Percentiles rank a stretch among this genome's conserved stretches.
Conservation (phyloP, 2,113 vertebrate species). For the Centrocercus urophasianus region DNA sequence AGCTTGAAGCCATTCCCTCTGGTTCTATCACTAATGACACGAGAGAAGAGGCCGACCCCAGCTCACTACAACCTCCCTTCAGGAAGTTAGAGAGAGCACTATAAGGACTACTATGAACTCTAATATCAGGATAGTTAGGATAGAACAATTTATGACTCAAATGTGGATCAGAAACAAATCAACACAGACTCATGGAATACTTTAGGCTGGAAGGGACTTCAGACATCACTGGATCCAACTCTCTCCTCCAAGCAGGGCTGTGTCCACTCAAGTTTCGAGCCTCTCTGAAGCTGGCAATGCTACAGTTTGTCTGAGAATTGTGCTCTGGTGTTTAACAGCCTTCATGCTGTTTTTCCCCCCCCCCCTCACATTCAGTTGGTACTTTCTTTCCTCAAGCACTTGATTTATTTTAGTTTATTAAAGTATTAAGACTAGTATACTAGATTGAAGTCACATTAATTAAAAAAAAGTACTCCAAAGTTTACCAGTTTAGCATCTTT, state of each 20-base stretch:
- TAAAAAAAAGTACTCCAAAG: not conserved
- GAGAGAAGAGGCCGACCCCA: too few relatives aligned
- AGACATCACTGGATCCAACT: not conserved
- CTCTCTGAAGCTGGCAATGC: not conserved
- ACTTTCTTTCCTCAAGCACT: not conserved
- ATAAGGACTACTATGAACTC: not conserved
- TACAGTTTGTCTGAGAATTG: not conserved
- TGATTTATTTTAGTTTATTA: not conserved
- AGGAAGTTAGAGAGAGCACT: too few relatives aligned
- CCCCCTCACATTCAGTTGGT: rapidly evolving
- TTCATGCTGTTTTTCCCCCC: not conserved
- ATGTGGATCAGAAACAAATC: not conserved
- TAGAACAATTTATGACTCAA: not conserved
- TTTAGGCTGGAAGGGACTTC: not conserved
- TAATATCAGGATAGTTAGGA: not conserved
- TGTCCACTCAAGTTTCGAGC: not conserved
- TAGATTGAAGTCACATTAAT: not conserved
- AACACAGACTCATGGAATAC: not conserved
- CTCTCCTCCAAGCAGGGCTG: not conserved
- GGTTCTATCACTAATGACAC: too few relatives aligned
- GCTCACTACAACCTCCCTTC: too few relatives aligned
- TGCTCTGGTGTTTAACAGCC: not conserved
- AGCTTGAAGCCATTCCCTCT: too few relatives aligned
- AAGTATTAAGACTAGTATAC: not conserved
- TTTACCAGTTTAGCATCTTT: not conserved